These are phyloP conservation scores for Tenthredo distinguenda DNA, from an alignment of 2,888 invertebrate species.

Conservation along the genomic window DNA sequence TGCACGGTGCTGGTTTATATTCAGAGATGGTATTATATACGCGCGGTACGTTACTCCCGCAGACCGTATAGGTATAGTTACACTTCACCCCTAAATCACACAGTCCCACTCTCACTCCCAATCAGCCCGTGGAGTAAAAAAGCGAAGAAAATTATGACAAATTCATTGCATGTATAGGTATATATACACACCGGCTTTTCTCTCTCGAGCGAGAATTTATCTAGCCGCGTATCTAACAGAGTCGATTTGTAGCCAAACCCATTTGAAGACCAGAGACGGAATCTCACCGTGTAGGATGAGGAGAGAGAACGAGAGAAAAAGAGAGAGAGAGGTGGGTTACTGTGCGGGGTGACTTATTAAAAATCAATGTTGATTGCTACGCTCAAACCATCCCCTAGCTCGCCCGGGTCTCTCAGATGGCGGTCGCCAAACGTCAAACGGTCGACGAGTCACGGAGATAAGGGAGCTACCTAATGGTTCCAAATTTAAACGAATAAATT, in stretches of 20 bases:
- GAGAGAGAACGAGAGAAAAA: slow-evolving; percentile 57
- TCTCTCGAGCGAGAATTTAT: not conserved
- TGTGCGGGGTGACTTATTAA: slow-evolving; percentile 45
- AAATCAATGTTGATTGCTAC: slow-evolving; percentile 49
- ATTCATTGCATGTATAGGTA: slow-evolving; percentile 9
- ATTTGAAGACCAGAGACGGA: slow-evolving; percentile 2
- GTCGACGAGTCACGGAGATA: slow-evolving; percentile 22
- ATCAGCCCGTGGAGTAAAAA: slow-evolving; percentile 31
- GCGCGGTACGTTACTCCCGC: slow-evolving; percentile 14
- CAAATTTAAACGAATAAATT: slow-evolving; percentile 24
- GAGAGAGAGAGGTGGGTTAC: not conserved
- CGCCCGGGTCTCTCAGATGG: slow-evolving; percentile 35
- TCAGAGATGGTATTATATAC: slow-evolving; percentile 15
- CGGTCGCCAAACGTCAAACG: slow-evolving; percentile 24
- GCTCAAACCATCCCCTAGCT: slow-evolving; percentile 4
- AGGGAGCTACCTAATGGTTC: slow-evolving; percentile 15
- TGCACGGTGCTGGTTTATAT: slow-evolving; percentile 25
- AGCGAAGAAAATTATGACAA: slow-evolving; percentile 39
- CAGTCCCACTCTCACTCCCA: not conserved
- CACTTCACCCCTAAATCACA: slow-evolving; percentile 38
- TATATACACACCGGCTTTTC: not conserved
- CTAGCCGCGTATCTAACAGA: not conserved
- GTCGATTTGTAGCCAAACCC: slow-evolving; percentile 37
- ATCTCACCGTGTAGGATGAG: slow-evolving; percentile 43
- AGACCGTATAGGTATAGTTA: not conserved